Base-by-base conservation (phyloP, 2,113 vertebrate genomes). In the Myrmecobius fasciatus region DNA sequence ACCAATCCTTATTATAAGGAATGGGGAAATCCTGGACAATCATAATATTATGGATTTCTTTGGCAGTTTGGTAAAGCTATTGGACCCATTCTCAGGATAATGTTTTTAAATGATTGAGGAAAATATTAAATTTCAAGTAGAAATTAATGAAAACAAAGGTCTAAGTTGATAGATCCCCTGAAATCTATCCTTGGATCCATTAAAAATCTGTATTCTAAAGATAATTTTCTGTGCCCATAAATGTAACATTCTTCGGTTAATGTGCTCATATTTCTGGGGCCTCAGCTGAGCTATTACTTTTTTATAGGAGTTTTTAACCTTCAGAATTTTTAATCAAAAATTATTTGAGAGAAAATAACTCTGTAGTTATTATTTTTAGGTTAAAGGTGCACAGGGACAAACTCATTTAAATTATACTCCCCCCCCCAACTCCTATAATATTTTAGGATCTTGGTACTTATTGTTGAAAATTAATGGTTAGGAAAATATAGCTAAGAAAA, bases 231-330 rank as follows among this genome's bases (percentile, higher is more conserved):
- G 12, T 92, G 22, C 9, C 25, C 51, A 60, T 12, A 95, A 31
- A 14, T 90, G 88, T 5, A 43, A 53, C 0, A 0, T 89, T 53
- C 31, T 60, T 75, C 1, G 43, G 43, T 17, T 83, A 83, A 24
- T 83, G 20, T 43, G 6, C 0, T 83, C 24, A 8, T 83, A 67
- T 43, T 43, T 0, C 67, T 83, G 17, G 7, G 36, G 20, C 20
- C 67, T 83, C n/a, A 43, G 36, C 22, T 93, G 90, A 95, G 28
- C 5, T 54, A 75, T 90, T 94, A 93, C 31, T 91, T 89, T 89
- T 43, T 92, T 88, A 53, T n/a, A 52, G 60, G 92, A 92, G 1
- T 43, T 93, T 52, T 43, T 31, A 83, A 83, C 36, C 5, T 83
- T 83, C n/a, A 83, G 67, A 83, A 83, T 83, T 83, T 83, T 83